These are phyloP conservation scores for Micromesistius poutassou DNA, from an alignment of 2,797 vertebrate genomes.

Conservation along the genomic window DNA sequence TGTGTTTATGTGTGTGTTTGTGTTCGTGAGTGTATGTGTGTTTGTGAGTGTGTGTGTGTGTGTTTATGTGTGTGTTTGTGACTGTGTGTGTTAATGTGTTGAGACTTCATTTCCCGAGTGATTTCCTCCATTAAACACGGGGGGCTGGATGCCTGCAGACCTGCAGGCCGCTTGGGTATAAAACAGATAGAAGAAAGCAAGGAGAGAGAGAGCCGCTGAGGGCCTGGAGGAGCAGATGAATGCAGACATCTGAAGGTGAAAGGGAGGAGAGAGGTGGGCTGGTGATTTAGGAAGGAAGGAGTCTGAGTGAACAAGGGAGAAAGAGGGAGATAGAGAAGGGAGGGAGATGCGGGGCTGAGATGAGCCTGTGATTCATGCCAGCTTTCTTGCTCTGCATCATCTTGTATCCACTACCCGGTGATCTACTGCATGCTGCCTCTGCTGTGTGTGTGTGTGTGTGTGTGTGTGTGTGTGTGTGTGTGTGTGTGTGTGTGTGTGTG, in stretches of 20 bases:
- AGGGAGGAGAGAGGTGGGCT: not conserved
- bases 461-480: slow-evolving; percentile 14
- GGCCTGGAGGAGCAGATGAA: not conserved
- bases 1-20: no score
- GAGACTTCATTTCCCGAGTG: not conserved
- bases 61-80: not conserved
- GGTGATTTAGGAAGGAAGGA: not conserved
- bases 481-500: slow-evolving; percentile 20
- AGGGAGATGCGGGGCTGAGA: slow-evolving; percentile 35
- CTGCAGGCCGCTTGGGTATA: not conserved
- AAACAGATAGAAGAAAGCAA: not conserved
- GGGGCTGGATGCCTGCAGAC: no score
- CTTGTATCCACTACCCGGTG: slow-evolving; percentile 48
- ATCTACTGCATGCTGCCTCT: slow-evolving; percentile 39
- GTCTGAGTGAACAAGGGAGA: not conserved
- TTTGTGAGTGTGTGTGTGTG: not conserved
- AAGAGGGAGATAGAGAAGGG: not conserved
- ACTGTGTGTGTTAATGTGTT: slow-evolving; percentile 7
- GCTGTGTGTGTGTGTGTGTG: slow-evolving; percentile 15
- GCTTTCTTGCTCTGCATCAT: slow-evolving; percentile 50
- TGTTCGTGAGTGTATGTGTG: not conserved
- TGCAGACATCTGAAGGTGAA: not conserved
- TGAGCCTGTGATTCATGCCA: slow-evolving; percentile 49
- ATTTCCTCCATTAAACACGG: not conserved
- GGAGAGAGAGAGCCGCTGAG: not conserved